Conservation (phyloP, 92 coral and sea anemone genomes). For the Porites evermanni region DNA sequence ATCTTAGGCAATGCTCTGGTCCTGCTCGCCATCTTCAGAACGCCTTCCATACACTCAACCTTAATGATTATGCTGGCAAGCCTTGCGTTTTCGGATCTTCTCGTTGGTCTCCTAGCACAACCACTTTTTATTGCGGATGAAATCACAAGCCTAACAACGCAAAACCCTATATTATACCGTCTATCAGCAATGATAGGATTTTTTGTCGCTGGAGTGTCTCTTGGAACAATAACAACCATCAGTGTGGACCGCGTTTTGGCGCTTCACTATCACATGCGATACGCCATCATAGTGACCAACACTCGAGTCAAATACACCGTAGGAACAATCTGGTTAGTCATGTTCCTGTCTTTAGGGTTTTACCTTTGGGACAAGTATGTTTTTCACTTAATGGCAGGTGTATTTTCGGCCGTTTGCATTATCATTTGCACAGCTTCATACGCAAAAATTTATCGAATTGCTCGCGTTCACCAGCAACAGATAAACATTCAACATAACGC, state of each 20-base stretch:
- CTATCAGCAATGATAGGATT: background rate
- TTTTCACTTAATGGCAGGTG: background rate
- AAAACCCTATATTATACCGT: background rate
- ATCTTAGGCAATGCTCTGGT: background rate
- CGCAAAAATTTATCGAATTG: background rate
- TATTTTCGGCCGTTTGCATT: background rate
- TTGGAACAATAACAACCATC: background rate
- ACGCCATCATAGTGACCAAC: background rate
- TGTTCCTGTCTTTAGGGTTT: background rate
- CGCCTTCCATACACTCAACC: background rate
- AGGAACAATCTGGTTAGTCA: background rate
- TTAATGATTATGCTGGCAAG: background rate
- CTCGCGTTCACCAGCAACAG: background rate
- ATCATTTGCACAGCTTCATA: background rate
- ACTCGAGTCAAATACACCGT: background rate
- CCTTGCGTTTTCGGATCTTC: background rate
- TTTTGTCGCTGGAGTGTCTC: background rate
- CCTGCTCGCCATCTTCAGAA: background rate
- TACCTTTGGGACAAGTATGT: background rate
- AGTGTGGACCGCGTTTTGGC: constrained; percentile 1
- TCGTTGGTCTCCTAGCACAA: background rate
- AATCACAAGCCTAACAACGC: background rate
- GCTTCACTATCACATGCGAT: background rate
- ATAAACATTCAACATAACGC: background rate
- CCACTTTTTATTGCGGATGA: background rate